These are phyloP conservation scores for Zophobas atratus DNA, from an alignment of 1,140 invertebrate genomes.

Conservation along the genomic window DNA sequence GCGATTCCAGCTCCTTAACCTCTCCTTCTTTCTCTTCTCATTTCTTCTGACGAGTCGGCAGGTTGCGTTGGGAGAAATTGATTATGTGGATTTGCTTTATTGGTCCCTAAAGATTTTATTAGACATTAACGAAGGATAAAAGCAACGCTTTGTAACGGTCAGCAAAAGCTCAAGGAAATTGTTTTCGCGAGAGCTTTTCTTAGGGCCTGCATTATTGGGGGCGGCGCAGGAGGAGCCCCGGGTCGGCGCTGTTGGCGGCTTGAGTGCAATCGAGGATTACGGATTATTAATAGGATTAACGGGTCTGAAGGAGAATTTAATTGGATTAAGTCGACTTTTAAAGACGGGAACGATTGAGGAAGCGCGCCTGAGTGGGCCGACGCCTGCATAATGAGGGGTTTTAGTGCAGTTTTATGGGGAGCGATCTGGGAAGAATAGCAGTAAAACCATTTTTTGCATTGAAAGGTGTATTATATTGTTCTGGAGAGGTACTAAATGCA, in stretches of 20 bases:
- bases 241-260: neutral
- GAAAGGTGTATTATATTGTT: too few relatives aligned
- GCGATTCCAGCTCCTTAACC: neutral
- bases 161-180: constrained; percentile 21
- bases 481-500: too few relatives aligned
- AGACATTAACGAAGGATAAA: constrained; percentile 24
- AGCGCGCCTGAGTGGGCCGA: neutral
- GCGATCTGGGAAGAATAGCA: neutral
- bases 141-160: constrained; percentile 27
- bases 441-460: too few relatives aligned
- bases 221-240: neutral
- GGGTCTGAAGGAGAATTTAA: constrained; percentile 6
- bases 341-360: constrained; percentile 1
- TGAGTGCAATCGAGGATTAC: constrained; percentile 6
- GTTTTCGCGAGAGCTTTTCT: neutral
- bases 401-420: neutral
- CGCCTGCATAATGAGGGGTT: neutral
- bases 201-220: neutral
- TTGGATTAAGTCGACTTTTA: constrained; percentile 21
- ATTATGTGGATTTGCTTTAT: constrained; percentile 41
- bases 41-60: neutral
- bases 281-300: constrained; percentile 29
- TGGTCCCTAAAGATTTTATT: constrained; percentile 39
- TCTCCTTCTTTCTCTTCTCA: neutral
- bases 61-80: constrained; percentile 22